Percentiles rank a stretch among this genome's conserved stretches.
These are phyloP conservation scores for Thymelicus acteon DNA, from an alignment of 2,888 invertebrate genomes.

Conservation along the genomic window DNA sequence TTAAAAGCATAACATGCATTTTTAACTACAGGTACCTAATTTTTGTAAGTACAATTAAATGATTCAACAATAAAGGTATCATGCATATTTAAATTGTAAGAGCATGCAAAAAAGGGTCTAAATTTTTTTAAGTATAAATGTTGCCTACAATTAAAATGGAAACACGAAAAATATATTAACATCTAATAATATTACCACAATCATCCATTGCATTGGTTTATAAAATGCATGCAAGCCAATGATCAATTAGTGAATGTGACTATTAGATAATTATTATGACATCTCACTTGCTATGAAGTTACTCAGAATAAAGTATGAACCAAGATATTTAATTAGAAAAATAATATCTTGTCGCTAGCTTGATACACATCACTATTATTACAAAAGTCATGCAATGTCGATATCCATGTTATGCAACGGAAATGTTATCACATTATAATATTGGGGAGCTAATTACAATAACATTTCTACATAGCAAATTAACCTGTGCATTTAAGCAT, in stretches of 20 bases:
- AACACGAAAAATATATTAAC: too few relatives aligned
- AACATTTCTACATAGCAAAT: conserved; percentile 33
- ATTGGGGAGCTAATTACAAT: conserved; percentile 17
- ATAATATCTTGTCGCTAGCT: not conserved
- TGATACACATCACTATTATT: not conserved
- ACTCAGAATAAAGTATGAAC: not conserved
- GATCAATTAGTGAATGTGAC: not conserved
- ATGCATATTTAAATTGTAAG: not conserved
- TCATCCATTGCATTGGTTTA: not conserved
- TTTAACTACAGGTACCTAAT: not conserved
- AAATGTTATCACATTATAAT: conserved; percentile 13
- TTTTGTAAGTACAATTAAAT: too few relatives aligned
- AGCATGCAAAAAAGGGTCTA: too few relatives aligned
- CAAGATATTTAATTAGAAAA: not conserved
- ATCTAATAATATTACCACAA: too few relatives aligned
- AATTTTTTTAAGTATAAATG: too few relatives aligned
- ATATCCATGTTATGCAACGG: conserved; percentile 13
- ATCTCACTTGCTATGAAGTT: not conserved
- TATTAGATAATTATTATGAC: not conserved
- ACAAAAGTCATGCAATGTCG: conserved; percentile 29
- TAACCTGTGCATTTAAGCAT: conserved; percentile 51
- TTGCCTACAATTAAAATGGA: too few relatives aligned
- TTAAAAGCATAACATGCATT: not conserved
- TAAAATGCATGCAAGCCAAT: not conserved
- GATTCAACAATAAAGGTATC: not conserved